Percentiles rank a stretch among this genome's conserved stretches.
Conservation (phyloP, 1,140 invertebrate genomes). For the Drosophila repleta region DNA sequence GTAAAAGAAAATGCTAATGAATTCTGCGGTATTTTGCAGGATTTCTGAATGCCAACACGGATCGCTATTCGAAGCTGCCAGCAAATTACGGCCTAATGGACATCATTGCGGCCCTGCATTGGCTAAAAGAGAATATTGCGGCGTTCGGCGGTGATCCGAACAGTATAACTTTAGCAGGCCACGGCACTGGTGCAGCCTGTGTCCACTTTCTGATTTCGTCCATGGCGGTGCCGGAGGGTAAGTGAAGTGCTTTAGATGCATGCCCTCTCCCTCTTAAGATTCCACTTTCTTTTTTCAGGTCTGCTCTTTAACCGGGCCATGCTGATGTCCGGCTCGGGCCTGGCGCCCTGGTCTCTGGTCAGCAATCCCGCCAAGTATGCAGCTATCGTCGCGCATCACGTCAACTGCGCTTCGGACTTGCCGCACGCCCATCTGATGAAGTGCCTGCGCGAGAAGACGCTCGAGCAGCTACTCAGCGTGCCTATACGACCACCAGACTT, state of each 20-base stretch:
- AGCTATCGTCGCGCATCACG: slow-evolving; percentile 92
- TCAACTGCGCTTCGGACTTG: slow-evolving; percentile 93
- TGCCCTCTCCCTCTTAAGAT: not conserved
- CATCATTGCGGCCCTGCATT: slow-evolving; percentile 96
- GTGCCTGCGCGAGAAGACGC: slow-evolving; percentile 92
- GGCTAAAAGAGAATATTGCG: slow-evolving; percentile 97
- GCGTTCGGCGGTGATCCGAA: slow-evolving; percentile 96
- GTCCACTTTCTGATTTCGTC: slow-evolving; percentile 97
- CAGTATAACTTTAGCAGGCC: slow-evolving; percentile 97
- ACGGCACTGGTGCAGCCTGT: slow-evolving; percentile 97
- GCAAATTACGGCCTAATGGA: slow-evolving; percentile 98
- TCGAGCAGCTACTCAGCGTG: slow-evolving; percentile 89
- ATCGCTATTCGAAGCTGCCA: slow-evolving; percentile 91
- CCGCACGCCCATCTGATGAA: slow-evolving; percentile 90
- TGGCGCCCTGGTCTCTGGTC: slow-evolving; percentile 96
- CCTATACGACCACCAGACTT: slow-evolving; percentile 92
- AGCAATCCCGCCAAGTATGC: slow-evolving; percentile 94
- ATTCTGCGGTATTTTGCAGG: slow-evolving; percentile 85
- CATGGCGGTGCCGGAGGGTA: slow-evolving; percentile 95
- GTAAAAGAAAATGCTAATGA: slow-evolving; percentile 58
- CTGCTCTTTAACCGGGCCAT: slow-evolving; percentile 96
- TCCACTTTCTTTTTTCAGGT: slow-evolving; percentile 86
- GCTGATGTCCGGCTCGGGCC: slow-evolving; percentile 96
- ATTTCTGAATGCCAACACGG: slow-evolving; percentile 94
- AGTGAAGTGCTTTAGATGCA: slow-evolving; percentile 68